Conservation (phyloP, 1,140 invertebrate species). For the Hyles vespertilio region DNA sequence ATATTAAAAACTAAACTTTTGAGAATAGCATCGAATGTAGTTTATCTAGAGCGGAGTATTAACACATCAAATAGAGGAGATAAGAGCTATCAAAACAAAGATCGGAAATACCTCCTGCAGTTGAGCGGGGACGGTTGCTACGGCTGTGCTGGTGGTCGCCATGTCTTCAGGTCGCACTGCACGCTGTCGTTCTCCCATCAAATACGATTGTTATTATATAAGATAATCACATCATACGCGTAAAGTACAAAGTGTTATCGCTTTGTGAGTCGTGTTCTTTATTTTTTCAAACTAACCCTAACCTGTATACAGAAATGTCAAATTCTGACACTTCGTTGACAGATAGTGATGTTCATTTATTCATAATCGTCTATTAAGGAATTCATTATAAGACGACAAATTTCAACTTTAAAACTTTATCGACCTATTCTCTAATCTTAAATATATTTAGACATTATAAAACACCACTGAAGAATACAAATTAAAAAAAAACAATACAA, state of each 20-base stretch:
- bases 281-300: slow-evolving; percentile 2
- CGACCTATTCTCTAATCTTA: too few species aligned
- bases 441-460: too few species aligned
- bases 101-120: slow-evolving; percentile 51
- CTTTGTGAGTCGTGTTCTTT: not conserved
- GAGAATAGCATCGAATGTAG: slow-evolving; percentile 3
- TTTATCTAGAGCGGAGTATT: slow-evolving; percentile 20
- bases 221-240: slow-evolving; percentile 46
- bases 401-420: too few species aligned
- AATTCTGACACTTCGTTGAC: too few species aligned
- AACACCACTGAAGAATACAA: too few species aligned
- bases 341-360: too few species aligned
- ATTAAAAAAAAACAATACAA: too few species aligned
- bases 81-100: slow-evolving; percentile 31
- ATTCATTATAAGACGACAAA: too few species aligned
- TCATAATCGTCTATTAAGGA: too few species aligned
- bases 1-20: slow-evolving; percentile 8
- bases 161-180: slow-evolving; percentile 46
- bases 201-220: slow-evolving; percentile 22
- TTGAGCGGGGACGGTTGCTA: slow-evolving; percentile 54
- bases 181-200: slow-evolving; percentile 55
- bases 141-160: slow-evolving; percentile 64
- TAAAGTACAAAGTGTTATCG: slow-evolving; percentile 2
- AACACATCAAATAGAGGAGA: slow-evolving; percentile 49
- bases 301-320: not conserved